A percentile compares a stretch with the other conserved stretches of the same genome.
These are phyloP conservation scores for Ips typographus DNA, from an alignment of 1,140 invertebrate species.

Conservation along the genomic window DNA sequence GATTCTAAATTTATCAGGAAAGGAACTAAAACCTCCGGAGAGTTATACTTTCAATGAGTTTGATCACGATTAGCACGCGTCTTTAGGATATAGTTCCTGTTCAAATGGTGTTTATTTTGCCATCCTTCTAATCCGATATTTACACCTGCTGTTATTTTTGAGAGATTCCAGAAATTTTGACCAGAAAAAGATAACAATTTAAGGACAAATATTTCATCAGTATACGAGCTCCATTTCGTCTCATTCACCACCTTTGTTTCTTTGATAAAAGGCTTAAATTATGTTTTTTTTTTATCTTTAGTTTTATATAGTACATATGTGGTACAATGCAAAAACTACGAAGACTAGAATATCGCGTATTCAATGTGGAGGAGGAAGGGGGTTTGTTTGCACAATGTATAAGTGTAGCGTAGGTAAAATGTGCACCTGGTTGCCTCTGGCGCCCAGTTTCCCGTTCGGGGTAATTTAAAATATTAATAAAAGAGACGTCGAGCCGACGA, in stretches of 20 bases:
- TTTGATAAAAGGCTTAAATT: background rate
- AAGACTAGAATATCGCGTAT: background rate
- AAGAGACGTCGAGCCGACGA: constrained; percentile 6
- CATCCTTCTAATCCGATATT: too few species aligned
- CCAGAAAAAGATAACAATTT: too few species aligned
- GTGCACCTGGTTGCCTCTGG: constrained; percentile 4
- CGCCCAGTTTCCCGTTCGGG: constrained; percentile 5
- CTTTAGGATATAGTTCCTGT: too few species aligned
- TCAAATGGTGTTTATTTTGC: too few species aligned
- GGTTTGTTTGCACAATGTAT: background rate
- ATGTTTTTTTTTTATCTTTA: background rate
- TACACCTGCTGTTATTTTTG: too few species aligned
- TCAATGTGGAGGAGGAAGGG: too few species aligned
- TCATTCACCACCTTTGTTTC: background rate
- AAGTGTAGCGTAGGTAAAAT: background rate
- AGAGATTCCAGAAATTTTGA: too few species aligned
- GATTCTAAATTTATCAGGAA: too few species aligned
- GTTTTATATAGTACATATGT: background rate
- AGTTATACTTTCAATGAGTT: too few species aligned
- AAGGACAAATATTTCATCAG: too few species aligned
- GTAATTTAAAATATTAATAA: constrained; percentile 22
- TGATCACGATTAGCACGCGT: too few species aligned
- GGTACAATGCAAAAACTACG: background rate
- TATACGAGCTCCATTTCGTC: background rate
- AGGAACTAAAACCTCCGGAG: too few species aligned